Conservation (phyloP, 2,797 vertebrate species). For the Poeciliopsis paucimaculata region DNA sequence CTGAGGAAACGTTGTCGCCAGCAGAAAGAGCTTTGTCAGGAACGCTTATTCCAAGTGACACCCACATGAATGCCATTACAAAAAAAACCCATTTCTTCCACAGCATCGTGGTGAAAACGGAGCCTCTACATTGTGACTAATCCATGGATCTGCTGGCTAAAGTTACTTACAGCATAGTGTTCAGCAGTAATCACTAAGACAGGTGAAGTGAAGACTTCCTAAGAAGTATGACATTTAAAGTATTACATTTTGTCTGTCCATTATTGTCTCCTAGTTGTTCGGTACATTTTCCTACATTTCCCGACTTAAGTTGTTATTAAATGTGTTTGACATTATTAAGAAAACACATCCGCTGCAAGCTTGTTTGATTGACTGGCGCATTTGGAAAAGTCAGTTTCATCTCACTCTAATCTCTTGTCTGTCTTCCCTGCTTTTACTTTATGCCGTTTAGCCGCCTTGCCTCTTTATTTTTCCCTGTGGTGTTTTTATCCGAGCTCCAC, state of each 20-base stretch:
- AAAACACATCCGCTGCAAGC: too few relatives aligned
- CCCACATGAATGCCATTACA: neutral
- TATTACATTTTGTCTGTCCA: neutral
- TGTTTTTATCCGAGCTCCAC: neutral
- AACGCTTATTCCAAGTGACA: neutral
- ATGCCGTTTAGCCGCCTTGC: neutral
- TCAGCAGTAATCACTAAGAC: neutral
- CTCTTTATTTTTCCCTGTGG: neutral
- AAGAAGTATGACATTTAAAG: slow-evolving; percentile 5
- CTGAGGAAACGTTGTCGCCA: neutral
- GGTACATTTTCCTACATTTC: neutral
- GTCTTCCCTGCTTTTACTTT: neutral
- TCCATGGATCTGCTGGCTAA: neutral
- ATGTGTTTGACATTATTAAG: neutral
- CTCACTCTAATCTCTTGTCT: neutral
- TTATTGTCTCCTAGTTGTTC: neutral
- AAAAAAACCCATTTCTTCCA: neutral
- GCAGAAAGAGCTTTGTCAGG: neutral
- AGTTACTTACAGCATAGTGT: neutral
- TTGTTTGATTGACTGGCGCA: neutral
- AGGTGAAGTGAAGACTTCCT: neutral
- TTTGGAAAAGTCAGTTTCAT: neutral
- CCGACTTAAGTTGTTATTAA: slow-evolving; percentile 1
- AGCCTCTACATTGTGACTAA: neutral
- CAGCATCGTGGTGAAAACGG: neutral